Evolutionary conservation across 2,888 invertebrate genomes (phyloP).

Genomic region (Diarsia rubi): DNA sequence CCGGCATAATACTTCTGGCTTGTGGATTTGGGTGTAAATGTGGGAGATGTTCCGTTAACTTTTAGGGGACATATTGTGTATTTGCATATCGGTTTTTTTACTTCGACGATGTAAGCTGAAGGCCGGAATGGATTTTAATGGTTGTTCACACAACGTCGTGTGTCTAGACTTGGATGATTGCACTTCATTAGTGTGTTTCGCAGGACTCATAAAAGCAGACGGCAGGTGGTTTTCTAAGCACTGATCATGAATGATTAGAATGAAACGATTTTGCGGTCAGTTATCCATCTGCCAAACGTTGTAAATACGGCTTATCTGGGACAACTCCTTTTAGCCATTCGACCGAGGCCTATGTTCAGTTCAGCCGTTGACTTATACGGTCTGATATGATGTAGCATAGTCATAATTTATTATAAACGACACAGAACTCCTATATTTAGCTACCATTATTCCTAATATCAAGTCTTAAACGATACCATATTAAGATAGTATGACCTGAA

Average conservation of each 20-base stretch:
- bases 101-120: constrained; percentile 24
- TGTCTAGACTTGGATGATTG: constrained; percentile 17
- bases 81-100: constrained; percentile 44
- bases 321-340: constrained; percentile 36
- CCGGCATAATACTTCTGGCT: constrained; percentile 30
- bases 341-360: constrained; percentile 34
- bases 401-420: constrained; percentile 58
- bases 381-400: constrained; percentile 26
- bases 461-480: constrained; percentile 59
- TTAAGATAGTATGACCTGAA: constrained; percentile 59
- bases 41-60: constrained; percentile 62
- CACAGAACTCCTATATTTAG: constrained; percentile 50
- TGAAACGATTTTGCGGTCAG: constrained; percentile 4
- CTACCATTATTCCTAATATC: constrained; percentile 52
- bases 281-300: constrained; percentile 37
- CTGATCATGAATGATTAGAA: constrained; percentile 15
- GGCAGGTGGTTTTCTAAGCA: constrained; percentile 13
- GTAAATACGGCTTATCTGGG: constrained; percentile 38
- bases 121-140: constrained; percentile 4
- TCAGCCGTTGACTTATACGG: constrained; percentile 30
- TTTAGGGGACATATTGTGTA: constrained; percentile 42
- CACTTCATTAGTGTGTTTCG: constrained; percentile 25
- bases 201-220: constrained; percentile 5
- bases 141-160: constrained; percentile 19
- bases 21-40: constrained; percentile 37